Base-by-base conservation (phyloP, 2,888 invertebrate genomes). In the Cataglyphis rosenhaueri region DNA sequence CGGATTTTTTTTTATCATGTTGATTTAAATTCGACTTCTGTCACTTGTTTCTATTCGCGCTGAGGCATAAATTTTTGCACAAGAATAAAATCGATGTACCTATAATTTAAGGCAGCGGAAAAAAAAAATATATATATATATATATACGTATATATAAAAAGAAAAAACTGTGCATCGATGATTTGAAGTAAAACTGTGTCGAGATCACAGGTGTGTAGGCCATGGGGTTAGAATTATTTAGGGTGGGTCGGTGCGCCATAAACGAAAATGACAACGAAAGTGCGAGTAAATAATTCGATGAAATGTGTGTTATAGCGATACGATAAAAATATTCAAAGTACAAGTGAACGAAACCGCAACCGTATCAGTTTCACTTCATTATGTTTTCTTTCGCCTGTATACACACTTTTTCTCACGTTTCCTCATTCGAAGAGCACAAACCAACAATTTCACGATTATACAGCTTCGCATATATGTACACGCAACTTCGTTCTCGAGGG, bases 201-300 rank as follows among this genome's bases (percentile, higher is more conserved):
- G 59, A 79, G 61, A 59, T 73, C 75, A 70, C 70, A 64, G 87
- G 87, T 91, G 88, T 88, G 89, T 92, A 92, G 92, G 93, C 93
- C 93, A 93, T 93, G 93, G 93, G 93, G 93, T 92, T 88, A 35
- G 74, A 82, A 65, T 84, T 84, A 82, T 84, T 87, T 86, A 88
- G 89, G 93, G 92, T 94, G 94, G 94, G 92, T 94, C 94, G 94
- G 94, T 94, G 94, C 94, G 94, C 92, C 91, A 59, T 44, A 21
- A 70, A 59, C 44, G 78, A 59, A 35, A 70, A 79, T n/a, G 44
- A 65, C n/a, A 25, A 38, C n/a, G n/a, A 38, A 68, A 55, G 38
- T 76, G 52, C 70, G 71, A 38, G n/a, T 55, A 70, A 64, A 52
- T 18, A 74, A 25, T 29, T 73, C 73, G 62, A 44, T 64, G 65